These are phyloP conservation scores for Cygnus atratus DNA, from an alignment of 2,113 vertebrate genomes.

Conservation along the genomic window DNA sequence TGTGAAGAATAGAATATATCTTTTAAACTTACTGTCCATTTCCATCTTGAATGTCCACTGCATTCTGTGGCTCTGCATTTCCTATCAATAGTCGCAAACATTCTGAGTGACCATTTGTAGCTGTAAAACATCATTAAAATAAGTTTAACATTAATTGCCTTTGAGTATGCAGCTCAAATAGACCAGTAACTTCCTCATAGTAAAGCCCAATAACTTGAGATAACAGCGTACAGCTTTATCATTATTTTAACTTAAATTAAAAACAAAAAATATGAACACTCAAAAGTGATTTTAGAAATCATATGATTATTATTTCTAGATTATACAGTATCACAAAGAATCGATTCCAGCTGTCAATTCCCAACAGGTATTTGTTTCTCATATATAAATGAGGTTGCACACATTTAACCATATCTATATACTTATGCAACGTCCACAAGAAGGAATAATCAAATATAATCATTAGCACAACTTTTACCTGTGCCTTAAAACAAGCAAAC, in stretches of 20 bases:
- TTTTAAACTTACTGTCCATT: constrained; percentile 92
- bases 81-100: constrained; percentile 95
- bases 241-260: neutral
- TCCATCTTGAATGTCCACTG: constrained; percentile 94
- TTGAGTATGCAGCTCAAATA: neutral
- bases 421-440: neutral
- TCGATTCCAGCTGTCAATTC: neutral
- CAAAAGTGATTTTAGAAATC: neutral
- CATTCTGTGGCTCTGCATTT: constrained; percentile 92
- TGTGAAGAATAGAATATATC: neutral
- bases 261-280: neutral
- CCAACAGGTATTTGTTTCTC: neutral
- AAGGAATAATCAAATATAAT: neutral
- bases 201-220: neutral
- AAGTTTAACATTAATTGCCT: neutral
- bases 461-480: neutral
- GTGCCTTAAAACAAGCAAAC: neutral
- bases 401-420: neutral
- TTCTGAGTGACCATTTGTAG: constrained; percentile 96
- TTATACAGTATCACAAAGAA: neutral
- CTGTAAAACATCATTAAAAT: constrained; percentile 71
- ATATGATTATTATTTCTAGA: neutral
- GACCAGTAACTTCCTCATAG: neutral
- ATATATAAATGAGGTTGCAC: neutral
- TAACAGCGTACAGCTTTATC: neutral